Evolutionary conservation across 2,797 vertebrate species (phyloP), one percentile per base, ranked within the genome.

Genomic region (Gallinago stenura): DNA sequence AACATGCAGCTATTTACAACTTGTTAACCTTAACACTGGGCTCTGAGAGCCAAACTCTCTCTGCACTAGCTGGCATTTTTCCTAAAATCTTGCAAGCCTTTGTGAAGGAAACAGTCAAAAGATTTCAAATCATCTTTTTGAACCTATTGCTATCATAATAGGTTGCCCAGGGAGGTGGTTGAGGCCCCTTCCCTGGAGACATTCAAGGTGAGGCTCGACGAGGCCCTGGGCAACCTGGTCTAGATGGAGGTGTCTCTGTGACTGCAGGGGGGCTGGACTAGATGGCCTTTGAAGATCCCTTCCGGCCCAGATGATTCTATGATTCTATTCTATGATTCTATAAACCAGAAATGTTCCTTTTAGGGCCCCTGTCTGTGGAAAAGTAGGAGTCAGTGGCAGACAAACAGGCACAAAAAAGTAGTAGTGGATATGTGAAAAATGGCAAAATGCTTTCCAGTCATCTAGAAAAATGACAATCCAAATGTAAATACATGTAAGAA

Each of bases 21-120:
- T 92, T 94, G 95, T 96, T 97, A 96, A 96, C 94, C 93, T 97
- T 90, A 97, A 84, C 90, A 77, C 84, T 81, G 70, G 69, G 61
- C 87, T 94, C 70, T 31, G 43, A 92, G 78, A 89, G 87, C 83
- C 93, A 96, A 97, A 94, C 83, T 95, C 71, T 66, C 93, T 92
- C 56, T 70, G 83, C 70, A 54, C 58, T 75, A 50, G 78, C 78
- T 96, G 90, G 94, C 95, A 78, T 91, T 86, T 58, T 66, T 93
- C 94, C 95, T 89, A 81, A 96, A 94, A 77, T 54, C 48, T 87
- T 82, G 54, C 33, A 90, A 92, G 87, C 25, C 50, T 92, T 61
- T 64, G 31, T 71, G 60, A 95, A 93, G 62, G 19, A 83, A 90
- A 66, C 2, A 92, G 72, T 90, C 79, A 86, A 53, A 84, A 69